Percentiles rank a stretch among this genome's conserved stretches.
phyloP scores from a whole-genome alignment of 2,888 invertebrate species.

The Chaetoderma sp. region DNA sequence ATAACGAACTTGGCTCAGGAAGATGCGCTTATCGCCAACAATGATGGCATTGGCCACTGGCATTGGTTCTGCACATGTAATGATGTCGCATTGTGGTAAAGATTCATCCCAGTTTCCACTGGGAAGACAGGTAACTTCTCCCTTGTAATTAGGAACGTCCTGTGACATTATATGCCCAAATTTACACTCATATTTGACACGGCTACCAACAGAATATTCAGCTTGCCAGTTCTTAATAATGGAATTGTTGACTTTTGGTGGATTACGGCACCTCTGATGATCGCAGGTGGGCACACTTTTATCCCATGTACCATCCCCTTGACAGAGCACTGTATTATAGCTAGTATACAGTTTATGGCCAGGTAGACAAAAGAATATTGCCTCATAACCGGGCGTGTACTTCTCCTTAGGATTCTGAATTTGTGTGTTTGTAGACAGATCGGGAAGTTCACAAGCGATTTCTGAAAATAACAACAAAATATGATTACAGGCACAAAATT shows the following conservation, averaged over 20 bases:
- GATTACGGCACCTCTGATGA: conserved; percentile 45
- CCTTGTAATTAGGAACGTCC: conserved; percentile 33
- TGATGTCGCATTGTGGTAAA: conserved; percentile 53
- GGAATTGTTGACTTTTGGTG: conserved; percentile 59
- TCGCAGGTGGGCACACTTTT: conserved; percentile 56
- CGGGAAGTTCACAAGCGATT: conserved; percentile 48
- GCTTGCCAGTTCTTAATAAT: conserved; percentile 7
- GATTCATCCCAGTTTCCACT: conserved; percentile 58
- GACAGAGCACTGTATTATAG: conserved; percentile 47
- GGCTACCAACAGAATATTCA: conserved; percentile 49
- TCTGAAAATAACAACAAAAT: conserved; percentile 39
- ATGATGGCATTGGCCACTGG: conserved; percentile 44
- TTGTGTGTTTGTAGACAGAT: conserved; percentile 49
- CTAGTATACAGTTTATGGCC: conserved; percentile 46
- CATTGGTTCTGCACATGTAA: conserved; percentile 54
- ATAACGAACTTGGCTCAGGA: background rate
- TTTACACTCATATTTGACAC: conserved; percentile 44
- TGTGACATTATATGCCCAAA: conserved; percentile 42
- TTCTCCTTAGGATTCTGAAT: conserved; percentile 15
- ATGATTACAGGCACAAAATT: too few relatives aligned
- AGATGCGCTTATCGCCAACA: background rate
- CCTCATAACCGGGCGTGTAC: conserved; percentile 40
- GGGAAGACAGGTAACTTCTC: conserved; percentile 49
- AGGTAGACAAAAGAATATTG: conserved; percentile 44
- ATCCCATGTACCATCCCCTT: conserved; percentile 55